phyloP scores from a whole-genome alignment of 2,797 vertebrate species.

The Bucorvus abyssinicus region DNA sequence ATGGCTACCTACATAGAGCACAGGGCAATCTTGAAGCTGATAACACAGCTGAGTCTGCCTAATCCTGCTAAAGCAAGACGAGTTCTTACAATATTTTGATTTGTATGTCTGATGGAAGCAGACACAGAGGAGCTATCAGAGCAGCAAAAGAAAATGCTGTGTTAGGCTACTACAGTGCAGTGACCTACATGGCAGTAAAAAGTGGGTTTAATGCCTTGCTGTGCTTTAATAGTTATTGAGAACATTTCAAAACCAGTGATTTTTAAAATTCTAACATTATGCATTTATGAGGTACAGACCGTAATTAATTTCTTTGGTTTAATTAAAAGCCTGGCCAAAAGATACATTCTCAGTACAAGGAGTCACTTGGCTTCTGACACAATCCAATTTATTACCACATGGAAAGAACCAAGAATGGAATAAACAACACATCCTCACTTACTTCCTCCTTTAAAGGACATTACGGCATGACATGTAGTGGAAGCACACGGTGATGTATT shows the following conservation, averaged over 20 bases:
- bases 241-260: neutral
- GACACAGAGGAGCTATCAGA: neutral
- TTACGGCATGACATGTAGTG: neutral
- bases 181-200: neutral
- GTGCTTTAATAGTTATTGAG: neutral
- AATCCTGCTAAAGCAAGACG: neutral
- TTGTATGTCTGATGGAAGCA: neutral
- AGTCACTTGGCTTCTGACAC: neutral
- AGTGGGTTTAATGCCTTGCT: neutral
- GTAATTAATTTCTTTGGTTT: neutral
- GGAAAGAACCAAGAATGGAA: neutral
- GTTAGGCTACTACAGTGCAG: neutral
- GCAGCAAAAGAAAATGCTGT: neutral
- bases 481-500: accelerated
- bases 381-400: neutral
- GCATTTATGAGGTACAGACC: neutral
- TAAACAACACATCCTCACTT: neutral
- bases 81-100: neutral
- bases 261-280: neutral
- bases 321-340: neutral
- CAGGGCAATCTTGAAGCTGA: neutral
- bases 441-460: neutral
- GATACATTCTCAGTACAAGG: neutral
- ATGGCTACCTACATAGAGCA: neutral
- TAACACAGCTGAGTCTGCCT: neutral